Conservation (phyloP, 2,113 vertebrate species). For the Coracopsis vasa region DNA sequence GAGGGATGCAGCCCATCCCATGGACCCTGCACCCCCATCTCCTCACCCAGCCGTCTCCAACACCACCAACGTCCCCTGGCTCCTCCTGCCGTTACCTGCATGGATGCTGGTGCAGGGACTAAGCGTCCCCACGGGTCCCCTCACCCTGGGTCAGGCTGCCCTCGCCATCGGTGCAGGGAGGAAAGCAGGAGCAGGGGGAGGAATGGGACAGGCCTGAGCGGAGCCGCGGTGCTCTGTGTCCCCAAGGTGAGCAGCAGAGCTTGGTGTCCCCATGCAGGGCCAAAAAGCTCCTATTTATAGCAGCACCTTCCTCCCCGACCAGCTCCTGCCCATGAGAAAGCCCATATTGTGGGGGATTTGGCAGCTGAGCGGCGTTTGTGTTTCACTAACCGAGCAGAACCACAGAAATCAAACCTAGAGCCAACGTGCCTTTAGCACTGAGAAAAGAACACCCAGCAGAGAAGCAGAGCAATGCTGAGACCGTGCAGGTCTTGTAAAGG, state of each 20-base stretch:
- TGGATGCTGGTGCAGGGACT: neutral
- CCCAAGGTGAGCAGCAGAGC: constrained; percentile 58
- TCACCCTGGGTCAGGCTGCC: constrained; percentile 49
- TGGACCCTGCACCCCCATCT: neutral
- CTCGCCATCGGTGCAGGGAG: neutral
- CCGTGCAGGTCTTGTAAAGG: neutral
- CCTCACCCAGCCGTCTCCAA: neutral
- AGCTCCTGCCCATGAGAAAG: constrained; percentile 15
- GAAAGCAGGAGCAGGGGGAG: neutral
- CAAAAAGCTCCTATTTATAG: constrained; percentile 53
- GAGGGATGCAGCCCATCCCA: neutral
- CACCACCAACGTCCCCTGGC: neutral
- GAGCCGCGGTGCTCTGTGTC: neutral
- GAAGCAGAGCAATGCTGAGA: neutral
- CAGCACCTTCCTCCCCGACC: neutral
- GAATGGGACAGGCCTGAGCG: neutral
- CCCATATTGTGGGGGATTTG: constrained; percentile 24
- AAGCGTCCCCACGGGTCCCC: neutral
- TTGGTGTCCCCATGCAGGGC: constrained; percentile 60
- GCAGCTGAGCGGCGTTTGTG: constrained; percentile 6
- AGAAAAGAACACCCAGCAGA: neutral
- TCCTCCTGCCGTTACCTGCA: constrained; percentile 6
- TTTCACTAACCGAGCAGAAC: constrained; percentile 67
- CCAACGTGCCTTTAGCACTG: neutral
- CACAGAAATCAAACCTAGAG: neutral